Conservation (phyloP, 2,113 vertebrate genomes). For the Seriola aureovittata region DNA sequence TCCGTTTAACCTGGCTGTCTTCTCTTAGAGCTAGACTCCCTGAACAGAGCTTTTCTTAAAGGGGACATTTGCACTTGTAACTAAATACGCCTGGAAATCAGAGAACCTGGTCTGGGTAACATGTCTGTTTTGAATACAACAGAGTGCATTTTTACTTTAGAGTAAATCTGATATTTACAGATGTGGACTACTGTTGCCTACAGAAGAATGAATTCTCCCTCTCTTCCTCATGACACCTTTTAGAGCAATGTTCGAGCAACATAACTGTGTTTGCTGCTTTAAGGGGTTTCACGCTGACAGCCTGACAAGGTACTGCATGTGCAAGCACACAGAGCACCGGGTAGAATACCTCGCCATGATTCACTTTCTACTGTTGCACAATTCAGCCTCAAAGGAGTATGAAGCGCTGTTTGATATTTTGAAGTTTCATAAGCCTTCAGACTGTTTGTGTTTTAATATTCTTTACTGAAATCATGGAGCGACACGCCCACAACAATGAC, state of each 20-base stretch:
- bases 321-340: neutral
- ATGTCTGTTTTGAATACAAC: neutral
- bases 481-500: neutral
- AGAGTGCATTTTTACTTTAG: neutral
- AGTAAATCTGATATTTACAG: neutral
- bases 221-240: neutral
- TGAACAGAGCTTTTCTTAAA: conserved; percentile 43
- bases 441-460: neutral
- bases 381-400: neutral
- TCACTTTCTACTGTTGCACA: neutral
- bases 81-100: neutral
- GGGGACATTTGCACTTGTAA: conserved; percentile 12
- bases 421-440: neutral
- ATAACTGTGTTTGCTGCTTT: conserved; percentile 1
- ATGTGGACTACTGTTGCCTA: neutral
- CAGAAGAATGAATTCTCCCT: neutral
- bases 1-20: conserved; percentile 54
- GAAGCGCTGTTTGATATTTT: neutral
- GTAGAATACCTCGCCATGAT: neutral
- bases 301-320: neutral
- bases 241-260: neutral
- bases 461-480: neutral
- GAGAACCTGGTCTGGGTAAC: neutral
- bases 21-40: conserved; percentile 36
- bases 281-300: neutral